Conservation (phyloP, 2,888 invertebrate species). For the Cloeon dipterum region DNA sequence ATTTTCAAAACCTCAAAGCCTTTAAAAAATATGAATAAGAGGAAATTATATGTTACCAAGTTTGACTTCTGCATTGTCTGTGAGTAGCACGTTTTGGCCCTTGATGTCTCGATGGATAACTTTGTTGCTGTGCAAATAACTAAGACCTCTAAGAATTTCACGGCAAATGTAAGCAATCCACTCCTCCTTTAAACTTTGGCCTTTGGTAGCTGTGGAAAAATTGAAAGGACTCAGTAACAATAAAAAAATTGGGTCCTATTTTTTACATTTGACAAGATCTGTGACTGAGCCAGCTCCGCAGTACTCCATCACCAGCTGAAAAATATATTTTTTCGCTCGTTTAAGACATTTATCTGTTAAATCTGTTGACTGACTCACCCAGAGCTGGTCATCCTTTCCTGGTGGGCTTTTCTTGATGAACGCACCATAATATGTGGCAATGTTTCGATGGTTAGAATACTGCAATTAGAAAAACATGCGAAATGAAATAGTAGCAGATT, state of each 20-base stretch:
- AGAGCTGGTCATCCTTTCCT: constrained; percentile 97
- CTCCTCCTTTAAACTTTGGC: constrained; percentile 93
- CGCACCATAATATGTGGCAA: constrained; percentile 99
- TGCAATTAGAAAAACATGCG: constrained; percentile 18
- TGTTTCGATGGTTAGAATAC: constrained; percentile 97
- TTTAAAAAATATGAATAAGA: too few species aligned
- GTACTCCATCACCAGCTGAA: constrained; percentile 90
- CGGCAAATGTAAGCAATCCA: constrained; percentile 99
- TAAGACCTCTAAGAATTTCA: constrained; percentile 83
- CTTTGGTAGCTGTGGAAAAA: constrained; percentile 52
- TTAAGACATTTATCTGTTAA: not conserved
- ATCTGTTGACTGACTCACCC: constrained; percentile 27
- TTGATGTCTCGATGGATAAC: constrained; percentile 99
- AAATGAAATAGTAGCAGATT: not conserved
- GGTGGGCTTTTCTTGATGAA: constrained; percentile 98
- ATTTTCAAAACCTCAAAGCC: too few species aligned
- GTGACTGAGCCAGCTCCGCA: constrained; percentile 99
- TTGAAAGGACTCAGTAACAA: constrained; percentile 7
- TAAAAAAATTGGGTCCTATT: not conserved
- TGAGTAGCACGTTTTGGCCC: constrained; percentile 95
- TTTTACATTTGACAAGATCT: constrained; percentile 79
- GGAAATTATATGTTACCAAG: constrained; percentile 35
- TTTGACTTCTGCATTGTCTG: constrained; percentile 99
- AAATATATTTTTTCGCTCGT: constrained; percentile 4
- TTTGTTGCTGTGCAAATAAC: constrained; percentile 95